phyloP scores from a whole-genome alignment of 2,797 vertebrate species.

The Bufotes viridis region DNA sequence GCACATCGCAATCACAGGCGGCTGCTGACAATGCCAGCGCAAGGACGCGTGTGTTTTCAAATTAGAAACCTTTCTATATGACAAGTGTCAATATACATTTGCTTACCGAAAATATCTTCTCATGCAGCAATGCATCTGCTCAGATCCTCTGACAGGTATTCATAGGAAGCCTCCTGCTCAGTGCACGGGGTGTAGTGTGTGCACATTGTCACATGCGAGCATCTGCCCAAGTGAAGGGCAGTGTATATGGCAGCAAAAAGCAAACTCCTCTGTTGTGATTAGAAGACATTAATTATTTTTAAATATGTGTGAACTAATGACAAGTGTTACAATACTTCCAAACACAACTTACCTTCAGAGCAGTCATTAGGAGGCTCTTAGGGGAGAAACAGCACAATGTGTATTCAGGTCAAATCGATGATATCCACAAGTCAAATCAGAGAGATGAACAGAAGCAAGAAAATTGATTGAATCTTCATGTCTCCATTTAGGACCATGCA shows the following conservation, averaged over 20 bases:
- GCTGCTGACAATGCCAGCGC: not conserved
- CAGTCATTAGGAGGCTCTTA: not conserved
- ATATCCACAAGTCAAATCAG: not conserved
- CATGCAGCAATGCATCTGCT: not conserved
- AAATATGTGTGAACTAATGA: not conserved
- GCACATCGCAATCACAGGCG: not conserved
- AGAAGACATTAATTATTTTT: not conserved
- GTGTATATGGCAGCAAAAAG: not conserved
- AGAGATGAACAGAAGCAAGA: no score
- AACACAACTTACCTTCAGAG: not conserved
- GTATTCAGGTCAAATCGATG: not conserved
- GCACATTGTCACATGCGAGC: not conserved
- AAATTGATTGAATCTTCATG: no score
- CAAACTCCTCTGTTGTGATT: not conserved
- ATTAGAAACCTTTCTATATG: slow-evolving; percentile 4
- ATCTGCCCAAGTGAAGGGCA: not conserved
- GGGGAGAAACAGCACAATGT: not conserved
- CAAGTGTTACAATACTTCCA: not conserved
- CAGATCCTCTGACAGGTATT: not conserved
- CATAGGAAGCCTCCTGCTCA: not conserved
- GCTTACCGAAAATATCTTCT: slow-evolving; percentile 19
- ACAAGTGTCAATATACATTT: slow-evolving; percentile 43
- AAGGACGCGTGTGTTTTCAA: not conserved
- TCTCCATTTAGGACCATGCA: no score
- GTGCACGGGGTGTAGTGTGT: not conserved